Percentiles rank a stretch among this genome's conserved stretches.
Evolutionary conservation across 2,113 vertebrate genomes (phyloP).

Genomic region (Myanophis thanlyinensis): DNA sequence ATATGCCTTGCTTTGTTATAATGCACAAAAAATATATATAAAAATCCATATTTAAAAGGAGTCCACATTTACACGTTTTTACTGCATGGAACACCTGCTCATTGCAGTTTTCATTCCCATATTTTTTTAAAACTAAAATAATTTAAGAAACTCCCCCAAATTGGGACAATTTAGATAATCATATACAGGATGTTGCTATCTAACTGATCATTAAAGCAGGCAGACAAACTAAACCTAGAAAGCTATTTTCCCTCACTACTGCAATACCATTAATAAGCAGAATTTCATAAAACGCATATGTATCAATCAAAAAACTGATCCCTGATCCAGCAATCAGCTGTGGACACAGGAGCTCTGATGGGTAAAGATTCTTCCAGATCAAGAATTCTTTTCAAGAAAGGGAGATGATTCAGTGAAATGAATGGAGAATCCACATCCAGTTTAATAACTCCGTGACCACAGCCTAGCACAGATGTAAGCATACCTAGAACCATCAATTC

Average conservation of each 20-base stretch:
- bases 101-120: slow-evolving; percentile 73
- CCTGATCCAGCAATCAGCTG: not conserved
- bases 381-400: not conserved
- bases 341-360: not conserved
- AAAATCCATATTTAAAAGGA: slow-evolving; percentile 81
- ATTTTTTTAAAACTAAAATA: slow-evolving; percentile 83
- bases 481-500: not conserved
- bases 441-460: not conserved
- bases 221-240: slow-evolving; percentile 52
- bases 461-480: not conserved
- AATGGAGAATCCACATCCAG: not conserved
- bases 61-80: slow-evolving; percentile 70
- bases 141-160: slow-evolving; percentile 73
- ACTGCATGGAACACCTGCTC: slow-evolving; percentile 73
- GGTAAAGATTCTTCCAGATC: not conserved
- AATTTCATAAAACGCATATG: slow-evolving; percentile 34
- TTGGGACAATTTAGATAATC: slow-evolving; percentile 54
- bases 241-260: slow-evolving; percentile 50
- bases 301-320: slow-evolving; percentile 39
- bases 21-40: slow-evolving; percentile 84
- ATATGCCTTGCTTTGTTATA: slow-evolving; percentile 74
- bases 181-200: slow-evolving; percentile 57
- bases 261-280: slow-evolving; percentile 39
- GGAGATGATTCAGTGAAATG: not conserved
- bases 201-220: slow-evolving; percentile 52